These are phyloP conservation scores for Pelmatolapia mariae DNA, from an alignment of 2,113 vertebrate species.

Conservation along the genomic window DNA sequence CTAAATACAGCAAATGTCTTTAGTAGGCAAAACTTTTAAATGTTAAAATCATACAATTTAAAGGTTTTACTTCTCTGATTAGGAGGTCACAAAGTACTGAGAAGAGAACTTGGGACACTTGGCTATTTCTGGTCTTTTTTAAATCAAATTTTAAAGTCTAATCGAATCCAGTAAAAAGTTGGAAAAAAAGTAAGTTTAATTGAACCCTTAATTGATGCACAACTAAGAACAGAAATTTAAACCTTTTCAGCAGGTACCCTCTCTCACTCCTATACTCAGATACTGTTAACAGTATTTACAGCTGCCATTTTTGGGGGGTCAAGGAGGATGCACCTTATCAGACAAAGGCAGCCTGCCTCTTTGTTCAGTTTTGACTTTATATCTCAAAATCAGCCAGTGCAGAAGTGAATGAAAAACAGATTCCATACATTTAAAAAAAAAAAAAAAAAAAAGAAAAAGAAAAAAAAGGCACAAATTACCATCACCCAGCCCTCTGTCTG, in stretches of 20 bases:
- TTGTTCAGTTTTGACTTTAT: not conserved
- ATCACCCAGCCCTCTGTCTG: not conserved
- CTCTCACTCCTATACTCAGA: not conserved
- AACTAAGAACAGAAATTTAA: not conserved
- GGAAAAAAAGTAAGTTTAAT: fast-evolving
- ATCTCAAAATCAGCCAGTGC: not conserved
- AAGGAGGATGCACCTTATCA: not conserved
- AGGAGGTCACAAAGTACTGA: not conserved
- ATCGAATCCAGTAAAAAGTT: fast-evolving
- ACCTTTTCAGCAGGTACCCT: fast-evolving
- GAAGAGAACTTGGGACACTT: not conserved
- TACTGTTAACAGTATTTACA: not conserved
- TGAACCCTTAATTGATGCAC: not conserved
- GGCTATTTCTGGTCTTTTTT: not conserved
- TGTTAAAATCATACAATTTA: not conserved
- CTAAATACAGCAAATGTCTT: not conserved
- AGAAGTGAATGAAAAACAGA: not conserved
- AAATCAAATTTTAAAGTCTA: not conserved
- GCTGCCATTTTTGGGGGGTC: not conserved
- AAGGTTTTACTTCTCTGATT: fast-evolving
- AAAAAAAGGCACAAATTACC: not conserved
- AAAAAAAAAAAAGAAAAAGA: not conserved
- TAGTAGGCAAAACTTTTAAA: not conserved
- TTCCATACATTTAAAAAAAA: not conserved
- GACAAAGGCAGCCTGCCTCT: not conserved